Percentiles rank a stretch among this genome's conserved stretches.
phyloP scores from a whole-genome alignment of 2,797 vertebrate species.

The Lagothrix lagotricha region DNA sequence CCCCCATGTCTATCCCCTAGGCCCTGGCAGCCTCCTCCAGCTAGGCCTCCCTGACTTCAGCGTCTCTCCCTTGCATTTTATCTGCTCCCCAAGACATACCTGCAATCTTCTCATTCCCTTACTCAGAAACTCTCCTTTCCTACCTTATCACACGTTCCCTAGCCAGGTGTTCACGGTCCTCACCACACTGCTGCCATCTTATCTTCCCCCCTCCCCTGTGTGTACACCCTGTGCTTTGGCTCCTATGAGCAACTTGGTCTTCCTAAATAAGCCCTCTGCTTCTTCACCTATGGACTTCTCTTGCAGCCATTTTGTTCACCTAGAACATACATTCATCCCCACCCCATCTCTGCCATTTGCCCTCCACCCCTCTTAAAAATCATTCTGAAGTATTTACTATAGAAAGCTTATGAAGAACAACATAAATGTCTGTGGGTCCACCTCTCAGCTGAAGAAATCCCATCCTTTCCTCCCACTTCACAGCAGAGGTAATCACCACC shows the following conservation, averaged over 20 bases:
- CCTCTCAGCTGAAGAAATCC: background rate
- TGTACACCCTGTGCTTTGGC: background rate
- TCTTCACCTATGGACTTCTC: background rate
- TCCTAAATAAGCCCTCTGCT: background rate
- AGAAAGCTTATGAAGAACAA: background rate
- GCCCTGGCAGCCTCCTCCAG: too few relatives aligned
- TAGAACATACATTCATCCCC: background rate
- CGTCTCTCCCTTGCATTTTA: background rate
- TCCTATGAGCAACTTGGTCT: background rate
- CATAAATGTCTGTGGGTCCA: background rate
- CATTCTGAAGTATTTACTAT: constrained; percentile 9
- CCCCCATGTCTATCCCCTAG: background rate
- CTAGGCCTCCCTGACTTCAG: background rate
- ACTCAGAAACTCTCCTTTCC: background rate
- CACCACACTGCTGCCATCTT: background rate
- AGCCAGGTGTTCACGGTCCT: background rate
- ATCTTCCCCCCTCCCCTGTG: background rate
- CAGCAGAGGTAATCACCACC: background rate
- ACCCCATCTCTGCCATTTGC: background rate
- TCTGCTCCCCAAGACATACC: background rate
- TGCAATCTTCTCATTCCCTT: background rate
- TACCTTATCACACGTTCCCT: background rate
- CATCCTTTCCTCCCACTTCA: background rate
- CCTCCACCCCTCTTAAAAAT: background rate
- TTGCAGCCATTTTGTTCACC: background rate